Conservation (phyloP, 2,888 invertebrate genomes). For the Acanthosoma haemorrhoidale region DNA sequence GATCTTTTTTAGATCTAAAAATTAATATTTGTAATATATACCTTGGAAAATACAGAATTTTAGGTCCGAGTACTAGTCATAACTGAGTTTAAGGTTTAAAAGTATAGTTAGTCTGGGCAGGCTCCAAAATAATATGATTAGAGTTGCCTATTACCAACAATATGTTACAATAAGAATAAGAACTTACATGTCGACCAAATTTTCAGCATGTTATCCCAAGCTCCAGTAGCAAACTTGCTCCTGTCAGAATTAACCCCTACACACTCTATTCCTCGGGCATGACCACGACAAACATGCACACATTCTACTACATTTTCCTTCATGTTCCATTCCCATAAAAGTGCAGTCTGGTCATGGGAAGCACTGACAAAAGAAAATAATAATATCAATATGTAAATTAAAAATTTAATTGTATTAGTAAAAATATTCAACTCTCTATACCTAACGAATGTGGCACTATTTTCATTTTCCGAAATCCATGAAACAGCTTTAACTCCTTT, state of each 20-base stretch:
- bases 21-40: no score
- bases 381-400: no score
- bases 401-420: no score
- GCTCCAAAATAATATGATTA: no score
- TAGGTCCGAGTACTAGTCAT: no score
- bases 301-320: slow-evolving; percentile 68
- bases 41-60: no score
- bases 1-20: no score
- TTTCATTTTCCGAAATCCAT: slow-evolving; percentile 69
- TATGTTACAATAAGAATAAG: no score
- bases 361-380: slow-evolving; percentile 53
- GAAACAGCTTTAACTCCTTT: slow-evolving; percentile 81
- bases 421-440: no score
- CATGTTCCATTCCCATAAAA: slow-evolving; percentile 84
- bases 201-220: slow-evolving; percentile 88
- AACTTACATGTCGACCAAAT: slow-evolving; percentile 76
- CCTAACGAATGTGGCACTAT: slow-evolving; percentile 65
- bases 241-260: slow-evolving; percentile 68
- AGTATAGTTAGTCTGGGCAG: no score
- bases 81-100: no score
- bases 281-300: slow-evolving; percentile 77
- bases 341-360: slow-evolving; percentile 87
- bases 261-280: slow-evolving; percentile 87
- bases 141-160: no score
- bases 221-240: slow-evolving; percentile 70